Evolutionary conservation across 2,888 invertebrate genomes (phyloP).

Genomic region (Hemithea aestivaria): DNA sequence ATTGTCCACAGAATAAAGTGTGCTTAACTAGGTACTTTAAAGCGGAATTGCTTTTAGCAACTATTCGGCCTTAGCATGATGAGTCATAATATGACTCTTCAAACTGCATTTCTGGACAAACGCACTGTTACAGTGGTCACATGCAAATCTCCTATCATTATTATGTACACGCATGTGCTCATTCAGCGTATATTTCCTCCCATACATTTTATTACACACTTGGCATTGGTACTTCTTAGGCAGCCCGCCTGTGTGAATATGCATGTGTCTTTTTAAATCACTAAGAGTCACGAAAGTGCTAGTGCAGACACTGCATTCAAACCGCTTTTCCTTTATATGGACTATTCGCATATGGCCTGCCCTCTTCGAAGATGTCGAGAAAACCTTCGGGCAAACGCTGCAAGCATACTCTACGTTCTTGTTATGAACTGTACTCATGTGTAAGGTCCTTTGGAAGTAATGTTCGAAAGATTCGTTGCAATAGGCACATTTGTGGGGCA

Average conservation of each 20-base stretch:
- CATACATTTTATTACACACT: constrained; percentile 30
- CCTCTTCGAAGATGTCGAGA: constrained; percentile 47
- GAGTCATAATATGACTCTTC: constrained; percentile 56
- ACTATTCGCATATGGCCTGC: constrained; percentile 58
- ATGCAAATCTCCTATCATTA: constrained; percentile 64
- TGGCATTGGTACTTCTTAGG: constrained; percentile 35
- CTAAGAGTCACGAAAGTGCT: constrained; percentile 52
- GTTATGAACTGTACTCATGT: constrained; percentile 50
- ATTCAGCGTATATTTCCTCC: constrained; percentile 49
- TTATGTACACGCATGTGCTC: constrained; percentile 62
- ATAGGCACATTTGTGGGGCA: constrained; percentile 36
- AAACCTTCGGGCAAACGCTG: constrained; percentile 55
- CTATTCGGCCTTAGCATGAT: constrained; percentile 43
- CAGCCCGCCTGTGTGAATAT: constrained; percentile 46
- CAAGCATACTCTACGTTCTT: constrained; percentile 60
- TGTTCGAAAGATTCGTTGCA: constrained; percentile 57
- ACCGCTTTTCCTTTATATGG: constrained; percentile 52
- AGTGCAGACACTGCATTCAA: constrained; percentile 49
- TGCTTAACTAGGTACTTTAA: too few relatives aligned
- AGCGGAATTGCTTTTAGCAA: constrained; percentile 33
- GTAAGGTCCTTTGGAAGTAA: constrained; percentile 50
- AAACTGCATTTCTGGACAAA: constrained; percentile 65
- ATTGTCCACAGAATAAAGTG: too few relatives aligned
- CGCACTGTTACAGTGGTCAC: constrained; percentile 57
- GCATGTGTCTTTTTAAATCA: constrained; percentile 51